Base-by-base conservation (phyloP, 2,797 vertebrate species). In the Acestrorhynchus altus region DNA sequence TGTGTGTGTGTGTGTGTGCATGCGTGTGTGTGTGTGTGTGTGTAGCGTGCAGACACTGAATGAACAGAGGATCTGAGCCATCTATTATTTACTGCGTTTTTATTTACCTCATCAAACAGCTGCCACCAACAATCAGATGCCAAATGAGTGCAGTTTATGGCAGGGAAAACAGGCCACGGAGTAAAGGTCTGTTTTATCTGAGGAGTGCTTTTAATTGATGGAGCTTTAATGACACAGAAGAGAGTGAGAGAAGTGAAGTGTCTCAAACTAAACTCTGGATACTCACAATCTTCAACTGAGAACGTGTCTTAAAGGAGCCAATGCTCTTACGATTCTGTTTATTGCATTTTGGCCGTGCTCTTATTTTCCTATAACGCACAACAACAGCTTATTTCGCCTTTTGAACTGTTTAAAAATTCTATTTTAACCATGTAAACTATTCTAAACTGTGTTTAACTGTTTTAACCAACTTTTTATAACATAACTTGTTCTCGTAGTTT, bases 51-150 rank as follows among this genome's bases (percentile, higher is more conserved):
- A 54, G 57, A 74, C 79, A 82, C 85, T 64, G 78, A 85, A 79
- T 28, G 70, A 81, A 82, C 82, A 60, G 80, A 80, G 60, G 76
- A 87, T 85, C 80, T 74, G 51, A 81, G 76, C 70, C 86, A 88
- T 88, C 75, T 86, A 87, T 90, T 85, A 90, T 92, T 89, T 84
- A 87, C 70, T 77, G 69, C 69, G 57, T 84, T 87, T 89, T 87
- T 89, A 89, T 89, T 89, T 84, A 88, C 83, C 83, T 89, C 85
- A 88, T 87, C 81, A 79, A 89, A 82, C 85, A 87, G 87, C 83
- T 89, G 83, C 83, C 81, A 84, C 80, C 75, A 74, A 83, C 79
- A 80, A 70, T 85, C 79, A 80, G 68, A 77, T 39, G 81, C 84
- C 87, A 88, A 83, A 84, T 78, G 76, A 83, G 59, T 80, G 69